These are phyloP conservation scores for Paradisaea rubra DNA, from an alignment of 2,113 vertebrate species.

Conservation along the genomic window DNA sequence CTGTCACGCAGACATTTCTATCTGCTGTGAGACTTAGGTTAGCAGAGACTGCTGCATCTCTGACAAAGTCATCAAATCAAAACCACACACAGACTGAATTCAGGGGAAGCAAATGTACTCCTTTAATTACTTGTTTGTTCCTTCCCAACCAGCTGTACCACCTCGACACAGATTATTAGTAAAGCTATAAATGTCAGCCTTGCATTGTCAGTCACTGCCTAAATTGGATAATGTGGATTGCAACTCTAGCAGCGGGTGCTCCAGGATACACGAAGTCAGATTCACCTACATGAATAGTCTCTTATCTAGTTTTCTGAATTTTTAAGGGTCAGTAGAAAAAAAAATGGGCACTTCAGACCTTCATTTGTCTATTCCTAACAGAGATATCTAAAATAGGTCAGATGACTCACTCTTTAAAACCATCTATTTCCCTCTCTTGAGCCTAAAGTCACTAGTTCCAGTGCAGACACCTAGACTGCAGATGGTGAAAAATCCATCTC, in stretches of 20 bases:
- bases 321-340: not conserved
- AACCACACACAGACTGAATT: not conserved
- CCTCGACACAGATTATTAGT: not conserved
- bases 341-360: not conserved
- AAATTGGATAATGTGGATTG: not conserved
- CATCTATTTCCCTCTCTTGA: not conserved
- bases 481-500: not conserved
- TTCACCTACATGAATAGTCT: not conserved
- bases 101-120: not conserved
- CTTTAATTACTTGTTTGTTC: conserved; percentile 27
- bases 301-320: not conserved
- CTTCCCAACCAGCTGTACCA: not conserved
- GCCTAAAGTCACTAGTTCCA: not conserved
- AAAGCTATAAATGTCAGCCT: not conserved
- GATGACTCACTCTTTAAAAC: conserved; percentile 13
- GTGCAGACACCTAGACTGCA: not conserved
- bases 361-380: not conserved
- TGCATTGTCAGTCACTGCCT: not conserved
- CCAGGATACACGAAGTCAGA: not conserved
- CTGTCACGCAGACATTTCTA: not conserved
- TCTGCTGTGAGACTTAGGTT: not conserved
- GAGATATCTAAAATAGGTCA: not conserved
- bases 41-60: not conserved
- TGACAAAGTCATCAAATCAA: not conserved
- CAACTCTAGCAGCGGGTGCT: not conserved